A percentile compares a stretch with the other conserved stretches of the same genome.
Evolutionary conservation across 1,140 invertebrate species (phyloP).

Genomic region (Caenorhabditis elegans): DNA sequence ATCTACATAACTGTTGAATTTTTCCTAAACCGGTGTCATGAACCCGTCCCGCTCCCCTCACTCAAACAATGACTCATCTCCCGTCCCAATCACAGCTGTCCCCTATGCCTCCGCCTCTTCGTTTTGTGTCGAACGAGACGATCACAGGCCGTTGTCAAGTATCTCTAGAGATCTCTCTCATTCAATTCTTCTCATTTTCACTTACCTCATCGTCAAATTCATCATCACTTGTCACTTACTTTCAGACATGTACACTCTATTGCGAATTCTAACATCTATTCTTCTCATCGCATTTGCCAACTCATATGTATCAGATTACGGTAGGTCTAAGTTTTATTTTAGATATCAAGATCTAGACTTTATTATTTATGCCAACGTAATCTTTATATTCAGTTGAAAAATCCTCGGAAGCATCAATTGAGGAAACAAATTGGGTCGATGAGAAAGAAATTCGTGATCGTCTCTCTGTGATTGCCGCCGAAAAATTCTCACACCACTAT

Average conservation of each 20-base stretch:
- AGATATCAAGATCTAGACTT: background rate
- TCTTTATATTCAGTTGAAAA: background rate
- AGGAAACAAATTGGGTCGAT: constrained; percentile 46
- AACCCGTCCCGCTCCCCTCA: background rate
- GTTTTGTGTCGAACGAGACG: constrained; percentile 18
- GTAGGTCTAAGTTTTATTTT: background rate
- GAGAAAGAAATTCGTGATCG: constrained; percentile 47
- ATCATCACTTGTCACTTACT: background rate
- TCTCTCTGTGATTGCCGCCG: constrained; percentile 41
- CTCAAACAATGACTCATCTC: constrained; percentile 15
- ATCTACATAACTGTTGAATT: background rate
- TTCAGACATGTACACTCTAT: background rate
- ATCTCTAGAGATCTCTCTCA: constrained; percentile 15
- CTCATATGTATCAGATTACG: background rate
- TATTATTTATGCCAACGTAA: too few species aligned
- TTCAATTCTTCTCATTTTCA: background rate
- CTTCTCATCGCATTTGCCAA: background rate
- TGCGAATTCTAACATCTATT: background rate
- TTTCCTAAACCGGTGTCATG: background rate
- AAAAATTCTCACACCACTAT: constrained; percentile 46
- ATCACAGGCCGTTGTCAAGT: constrained; percentile 10
- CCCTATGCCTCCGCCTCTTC: background rate
- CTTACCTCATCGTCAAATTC: background rate
- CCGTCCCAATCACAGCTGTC: background rate
- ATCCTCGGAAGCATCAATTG: background rate